phyloP scores from a whole-genome alignment of 2,113 vertebrate genomes.

The Nanger granti region DNA sequence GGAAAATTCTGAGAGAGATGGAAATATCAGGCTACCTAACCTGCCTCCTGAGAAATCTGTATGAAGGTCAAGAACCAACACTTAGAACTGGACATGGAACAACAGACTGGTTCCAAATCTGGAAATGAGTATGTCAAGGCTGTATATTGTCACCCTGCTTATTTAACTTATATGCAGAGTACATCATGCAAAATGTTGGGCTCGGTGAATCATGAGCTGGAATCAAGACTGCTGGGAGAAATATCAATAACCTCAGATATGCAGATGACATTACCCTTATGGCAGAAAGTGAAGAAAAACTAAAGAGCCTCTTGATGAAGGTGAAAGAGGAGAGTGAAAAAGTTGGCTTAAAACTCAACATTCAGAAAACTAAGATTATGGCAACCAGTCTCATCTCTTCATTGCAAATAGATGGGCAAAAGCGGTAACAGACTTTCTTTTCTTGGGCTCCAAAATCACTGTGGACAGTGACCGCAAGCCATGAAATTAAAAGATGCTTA shows the following conservation, averaged over 20 bases:
- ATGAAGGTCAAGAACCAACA: not conserved
- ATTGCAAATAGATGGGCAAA: not conserved
- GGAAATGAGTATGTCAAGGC: not conserved
- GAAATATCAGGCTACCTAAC: not conserved
- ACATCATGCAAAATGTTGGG: rapidly evolving
- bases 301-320: not conserved
- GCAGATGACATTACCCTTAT: not conserved
- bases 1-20: not conserved
- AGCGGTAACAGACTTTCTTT: too few relatives aligned
- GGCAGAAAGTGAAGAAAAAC: not conserved
- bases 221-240: not conserved
- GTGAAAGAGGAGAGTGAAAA: not conserved
- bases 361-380: not conserved
- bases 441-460: too few relatives aligned
- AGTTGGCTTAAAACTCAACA: not conserved
- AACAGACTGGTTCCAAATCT: not conserved
- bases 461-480: too few relatives aligned
- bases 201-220: not conserved
- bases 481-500: too few relatives aligned
- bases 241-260: not conserved
- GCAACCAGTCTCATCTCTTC: not conserved
- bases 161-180: not conserved
- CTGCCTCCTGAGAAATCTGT: not conserved
- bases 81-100: not conserved
- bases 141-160: not conserved